These are phyloP conservation scores for Thalassoma bifasciatum DNA, from an alignment of 2,113 vertebrate genomes.

Conservation along the genomic window DNA sequence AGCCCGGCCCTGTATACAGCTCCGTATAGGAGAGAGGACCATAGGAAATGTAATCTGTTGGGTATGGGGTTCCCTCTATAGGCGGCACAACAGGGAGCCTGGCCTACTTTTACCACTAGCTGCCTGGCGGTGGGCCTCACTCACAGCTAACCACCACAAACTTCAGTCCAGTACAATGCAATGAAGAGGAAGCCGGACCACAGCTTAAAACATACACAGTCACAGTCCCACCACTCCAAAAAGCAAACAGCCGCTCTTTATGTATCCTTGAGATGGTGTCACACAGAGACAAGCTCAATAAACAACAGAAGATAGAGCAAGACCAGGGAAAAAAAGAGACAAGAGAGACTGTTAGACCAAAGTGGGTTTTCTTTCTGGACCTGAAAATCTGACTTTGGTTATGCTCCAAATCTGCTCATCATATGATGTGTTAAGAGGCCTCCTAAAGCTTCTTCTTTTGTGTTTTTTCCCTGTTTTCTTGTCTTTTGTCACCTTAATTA, in stretches of 20 bases:
- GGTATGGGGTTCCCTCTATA: constrained; percentile 51
- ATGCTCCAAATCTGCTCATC: constrained; percentile 31
- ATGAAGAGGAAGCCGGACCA: constrained; percentile 40
- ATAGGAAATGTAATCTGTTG: constrained; percentile 43
- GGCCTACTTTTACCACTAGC: constrained; percentile 73
- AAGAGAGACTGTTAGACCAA: constrained; percentile 2
- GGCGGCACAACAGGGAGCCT: constrained; percentile 54
- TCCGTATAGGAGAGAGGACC: constrained; percentile 31
- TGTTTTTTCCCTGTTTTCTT: too few relatives aligned
- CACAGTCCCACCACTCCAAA: constrained; percentile 4
- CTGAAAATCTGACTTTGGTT: background rate
- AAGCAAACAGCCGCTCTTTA: background rate
- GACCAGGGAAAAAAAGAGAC: constrained; percentile 1
- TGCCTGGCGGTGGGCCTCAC: constrained; percentile 66
- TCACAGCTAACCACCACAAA: constrained; percentile 53
- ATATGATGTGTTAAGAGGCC: constrained; percentile 37
- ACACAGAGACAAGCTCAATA: constrained; percentile 2
- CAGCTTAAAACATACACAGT: constrained; percentile 14
- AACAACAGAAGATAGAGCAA: background rate
- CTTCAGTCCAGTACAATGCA: constrained; percentile 43
- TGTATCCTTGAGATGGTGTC: constrained; percentile 1
- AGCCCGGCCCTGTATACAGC: constrained; percentile 5
- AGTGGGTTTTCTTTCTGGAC: background rate
- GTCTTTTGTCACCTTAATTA: too few relatives aligned
- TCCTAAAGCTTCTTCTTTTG: too few relatives aligned